Base-by-base conservation (phyloP, 2,797 vertebrate species). In the Aldrovandia affinis region DNA sequence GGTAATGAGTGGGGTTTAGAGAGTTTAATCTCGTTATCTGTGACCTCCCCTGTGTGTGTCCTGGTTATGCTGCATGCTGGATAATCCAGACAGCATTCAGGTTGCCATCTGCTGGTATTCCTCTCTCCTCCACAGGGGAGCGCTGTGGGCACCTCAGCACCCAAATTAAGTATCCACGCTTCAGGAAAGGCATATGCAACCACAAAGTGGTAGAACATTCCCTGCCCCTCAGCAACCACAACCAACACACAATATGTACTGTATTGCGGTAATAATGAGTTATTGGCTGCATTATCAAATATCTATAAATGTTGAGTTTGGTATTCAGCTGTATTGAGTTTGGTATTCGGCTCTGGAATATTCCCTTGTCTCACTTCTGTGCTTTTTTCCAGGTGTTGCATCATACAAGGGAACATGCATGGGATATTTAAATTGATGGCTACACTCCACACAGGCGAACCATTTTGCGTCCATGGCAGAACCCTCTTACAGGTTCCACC, bases 1-100 rank as follows among this genome's bases (percentile, higher is more conserved):
- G 47, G 77, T 68, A 78, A 86, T 59, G 80, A 86, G 61, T 70
- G 73, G 83, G 59, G 42, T 79, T 84, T 47, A 81, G 44, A 73
- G 82, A 83, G 83, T 87, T 85, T 91, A 93, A 93, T 90, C 91
- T 91, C 85, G 89, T 92, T 90, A 91, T 87, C 88, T 65, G 80
- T 92, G 90, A 92, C 90, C 91, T 91, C 84, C 50, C 81, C 59
- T 57, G 75, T 83, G 75, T 83, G 75, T 54, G 85, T 84, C 88
- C 86, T 92, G 90, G 86, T 93, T 90, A 92, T 86, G 83, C 81
- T 83, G 83, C 87, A 50, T 59, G 79, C 61, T 80, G 86, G 89
- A 90, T 96, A 93, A 95, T 95, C 94, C 92, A 84, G 12, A 81
- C 83, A 83, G 86, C 87, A 85, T 93, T 86, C 86, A 90, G 91